Percentiles rank a stretch among this genome's conserved stretches.
phyloP scores from a whole-genome alignment of 2,113 vertebrate species.

The Ondatra zibethicus region DNA sequence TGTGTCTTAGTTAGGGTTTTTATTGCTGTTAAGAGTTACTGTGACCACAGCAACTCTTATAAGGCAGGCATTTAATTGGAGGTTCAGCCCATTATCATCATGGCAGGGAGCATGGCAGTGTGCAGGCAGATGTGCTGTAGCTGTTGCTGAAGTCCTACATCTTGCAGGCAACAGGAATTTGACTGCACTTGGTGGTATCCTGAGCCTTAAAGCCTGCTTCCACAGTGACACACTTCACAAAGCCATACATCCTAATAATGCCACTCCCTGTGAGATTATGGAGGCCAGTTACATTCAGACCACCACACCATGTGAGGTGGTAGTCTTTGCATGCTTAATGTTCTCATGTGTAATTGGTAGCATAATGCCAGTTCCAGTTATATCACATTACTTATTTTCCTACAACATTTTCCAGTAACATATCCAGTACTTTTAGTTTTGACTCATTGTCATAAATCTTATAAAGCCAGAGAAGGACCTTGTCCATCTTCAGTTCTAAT shows the following conservation, averaged over 20 bases:
- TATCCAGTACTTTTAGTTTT: conserved; percentile 39
- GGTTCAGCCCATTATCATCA: not conserved
- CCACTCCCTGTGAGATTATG: not conserved
- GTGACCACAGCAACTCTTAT: not conserved
- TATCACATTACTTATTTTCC: not conserved
- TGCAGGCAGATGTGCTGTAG: not conserved
- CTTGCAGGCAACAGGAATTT: not conserved
- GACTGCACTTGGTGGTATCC: not conserved
- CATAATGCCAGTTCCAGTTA: not conserved
- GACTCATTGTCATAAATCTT: not conserved
- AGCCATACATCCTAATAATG: not conserved
- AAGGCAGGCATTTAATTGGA: not conserved
- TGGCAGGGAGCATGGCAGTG: not conserved
- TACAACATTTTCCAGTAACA: not conserved
- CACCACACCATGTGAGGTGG: not conserved
- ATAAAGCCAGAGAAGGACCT: not conserved
- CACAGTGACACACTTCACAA: not conserved
- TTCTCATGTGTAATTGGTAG: conserved; percentile 22
- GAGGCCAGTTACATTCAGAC: not conserved
- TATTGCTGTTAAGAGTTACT: not conserved
- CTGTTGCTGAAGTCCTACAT: not conserved
- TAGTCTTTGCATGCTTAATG: conserved; percentile 17
- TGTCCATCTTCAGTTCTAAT: conserved; percentile 12
- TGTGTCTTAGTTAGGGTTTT: not conserved
- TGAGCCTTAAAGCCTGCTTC: not conserved